Evolutionary conservation across 2,888 invertebrate genomes (phyloP), one percentile per base, ranked within the genome.

Genomic region (Liodrosophila aerea): DNA sequence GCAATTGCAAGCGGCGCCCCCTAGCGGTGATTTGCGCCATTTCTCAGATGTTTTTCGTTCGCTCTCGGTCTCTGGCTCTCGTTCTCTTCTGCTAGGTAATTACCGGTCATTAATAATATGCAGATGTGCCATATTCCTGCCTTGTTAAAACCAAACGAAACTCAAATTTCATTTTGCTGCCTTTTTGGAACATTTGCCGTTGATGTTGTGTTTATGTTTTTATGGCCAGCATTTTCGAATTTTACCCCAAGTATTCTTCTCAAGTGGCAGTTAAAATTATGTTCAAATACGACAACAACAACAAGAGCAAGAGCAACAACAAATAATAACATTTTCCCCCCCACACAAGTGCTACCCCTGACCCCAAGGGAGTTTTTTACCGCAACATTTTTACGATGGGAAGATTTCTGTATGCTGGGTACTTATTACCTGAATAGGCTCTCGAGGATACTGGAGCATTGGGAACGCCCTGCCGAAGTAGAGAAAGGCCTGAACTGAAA

Each of bases 101-200:
- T 81, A 81, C 80, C 84, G 80, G 84, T 65, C 80, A 81, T 81
- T 81, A 81, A 81, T 84, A 81, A 81, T 84, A 81, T 81, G 80
- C 80, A 81, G 80, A 81, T 81, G 80, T 64, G 76, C 60, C 70
- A 41, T 34, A 56, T 52, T 34, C 31, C 31, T 44, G 30, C 39
- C 29, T 15, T 16, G 9, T 51, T 9, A 13, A 41, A 41, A n/a
- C 39, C 39, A 30, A 43, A 41, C 41, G 22, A 41, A 51, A 29
- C 73, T 67, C 63, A 39, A 44, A 62, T 66, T 75, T 68, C 67
- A 81, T 72, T 58, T 64, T 52, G 60, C 60, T 60, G 54, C 22
- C 22, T 22, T 22, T 74, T 51, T 39, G 41, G 50, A 56, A 54
- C 34, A 60, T 44, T 61, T 83, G 65, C 40, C 41, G 67, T 66